Conservation (phyloP, 2,888 invertebrate species). For the Eumacrocentrus americanus region DNA sequence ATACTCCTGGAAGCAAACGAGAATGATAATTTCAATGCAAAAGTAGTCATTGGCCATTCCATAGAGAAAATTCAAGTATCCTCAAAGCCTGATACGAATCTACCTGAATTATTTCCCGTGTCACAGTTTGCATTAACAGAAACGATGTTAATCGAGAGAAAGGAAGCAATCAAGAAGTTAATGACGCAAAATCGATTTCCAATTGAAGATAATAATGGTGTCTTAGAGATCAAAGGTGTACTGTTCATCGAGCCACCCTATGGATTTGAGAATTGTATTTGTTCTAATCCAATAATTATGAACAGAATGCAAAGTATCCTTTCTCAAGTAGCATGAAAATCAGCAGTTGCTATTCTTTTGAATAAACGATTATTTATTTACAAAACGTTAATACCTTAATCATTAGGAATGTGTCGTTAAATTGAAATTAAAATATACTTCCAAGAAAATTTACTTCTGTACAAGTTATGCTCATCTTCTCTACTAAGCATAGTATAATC, state of each 20-base stretch:
- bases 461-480: background rate
- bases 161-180: conserved; percentile 43
- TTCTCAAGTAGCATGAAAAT: conserved; percentile 30
- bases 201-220: conserved; percentile 47
- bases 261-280: conserved; percentile 47
- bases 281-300: conserved; percentile 52
- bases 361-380: conserved; percentile 11
- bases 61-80: conserved; percentile 48
- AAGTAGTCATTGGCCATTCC: conserved; percentile 51
- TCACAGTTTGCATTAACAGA: conserved; percentile 31
- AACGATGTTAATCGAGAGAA: conserved; percentile 39
- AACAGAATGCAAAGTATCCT: conserved; percentile 50
- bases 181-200: conserved; percentile 52
- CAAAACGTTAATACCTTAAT: background rate
- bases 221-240: conserved; percentile 49
- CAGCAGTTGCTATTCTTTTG: no score
- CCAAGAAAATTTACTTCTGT: background rate
- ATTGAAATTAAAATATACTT: no score
- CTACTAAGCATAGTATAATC: background rate
- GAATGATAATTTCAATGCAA: conserved; percentile 39
- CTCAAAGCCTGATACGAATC: conserved; percentile 31
- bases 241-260: conserved; percentile 56
- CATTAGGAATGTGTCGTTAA: no score
- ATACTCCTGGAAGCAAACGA: conserved; percentile 46
- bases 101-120: conserved; percentile 49